Conservation (phyloP, 2,797 vertebrate species). For the Pelochelys cantorii region DNA sequence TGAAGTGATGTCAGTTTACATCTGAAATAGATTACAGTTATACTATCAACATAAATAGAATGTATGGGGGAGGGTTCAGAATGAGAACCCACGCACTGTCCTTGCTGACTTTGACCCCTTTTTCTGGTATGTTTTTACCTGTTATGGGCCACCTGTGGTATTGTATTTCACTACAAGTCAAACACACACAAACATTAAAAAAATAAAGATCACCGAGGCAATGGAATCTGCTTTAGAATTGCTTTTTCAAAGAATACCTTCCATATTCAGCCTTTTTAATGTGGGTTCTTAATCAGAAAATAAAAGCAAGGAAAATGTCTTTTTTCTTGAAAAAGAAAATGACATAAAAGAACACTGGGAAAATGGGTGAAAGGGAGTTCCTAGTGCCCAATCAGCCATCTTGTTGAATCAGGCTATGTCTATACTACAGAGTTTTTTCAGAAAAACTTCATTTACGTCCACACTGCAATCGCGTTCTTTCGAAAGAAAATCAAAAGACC, state of each 20-base stretch:
- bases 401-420: background rate
- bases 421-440: no score
- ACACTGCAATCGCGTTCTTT: no score
- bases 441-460: no score
- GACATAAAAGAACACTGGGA: background rate
- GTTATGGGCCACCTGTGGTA: background rate
- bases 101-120: no score
- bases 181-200: background rate
- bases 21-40: background rate
- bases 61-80: background rate
- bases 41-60: background rate
- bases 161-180: background rate
- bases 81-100: background rate
- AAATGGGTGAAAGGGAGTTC: background rate
- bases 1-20: background rate
- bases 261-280: background rate
- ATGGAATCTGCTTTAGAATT: background rate
- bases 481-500: no score
- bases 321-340: background rate
- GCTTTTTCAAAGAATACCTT: background rate
- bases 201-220: background rate
- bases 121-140: background rate
- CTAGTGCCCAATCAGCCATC: background rate
- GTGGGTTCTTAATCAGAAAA: background rate
- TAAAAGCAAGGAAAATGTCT: background rate